Base-by-base conservation (phyloP, 2,113 vertebrate genomes). In the Pogonocichla stellata region DNA sequence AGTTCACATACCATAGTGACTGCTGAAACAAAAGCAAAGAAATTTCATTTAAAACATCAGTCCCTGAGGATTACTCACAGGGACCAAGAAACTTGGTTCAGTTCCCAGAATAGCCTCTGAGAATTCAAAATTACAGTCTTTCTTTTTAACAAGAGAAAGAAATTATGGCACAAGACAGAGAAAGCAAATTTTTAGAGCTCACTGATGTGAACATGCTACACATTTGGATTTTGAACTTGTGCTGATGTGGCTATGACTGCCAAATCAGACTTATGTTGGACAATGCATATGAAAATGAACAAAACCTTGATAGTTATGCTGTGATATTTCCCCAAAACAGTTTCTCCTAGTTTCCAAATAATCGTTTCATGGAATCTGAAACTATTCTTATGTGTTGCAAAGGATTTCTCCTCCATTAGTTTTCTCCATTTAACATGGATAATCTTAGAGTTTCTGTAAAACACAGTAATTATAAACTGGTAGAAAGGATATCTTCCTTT, bases 291-390 rank as follows among this genome's bases (percentile, higher is more conserved):
- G 12, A 57, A 70, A 74, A 66, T 33, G 11, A 42, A 65, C 86
- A 65, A 58, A 56, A 12, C 3, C 14, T 50, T 0, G 0, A 28
- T n/a, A 61, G 47, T 10, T 2, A 2, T 72, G 18, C 13, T 42
- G 23, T 14, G 10, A 33, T 84, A 34, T 23, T 90, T 84, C 15
- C 43, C 19, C 10, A 23, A 56, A 91, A 28, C 2, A 14, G n/a
- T n/a, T 80, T 84, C 9, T 56, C 16, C 5, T 28, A 38, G 14
- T 60, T 67, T 69, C 18, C 8, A n/a, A 73, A 26, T 15, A 43
- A 8, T 51, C 65, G 4, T 73, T 36, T 87, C 10, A 56, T 33
- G 23, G 40, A 72, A 50, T 33, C 15, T 51, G 36, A 80, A 71
- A 50, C 12, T 2, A 25, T 42, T 64, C 29, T 23, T 45, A 34